Evolutionary conservation across 2,797 vertebrate genomes (phyloP).

Genomic region (Sebastes cheni): DNA sequence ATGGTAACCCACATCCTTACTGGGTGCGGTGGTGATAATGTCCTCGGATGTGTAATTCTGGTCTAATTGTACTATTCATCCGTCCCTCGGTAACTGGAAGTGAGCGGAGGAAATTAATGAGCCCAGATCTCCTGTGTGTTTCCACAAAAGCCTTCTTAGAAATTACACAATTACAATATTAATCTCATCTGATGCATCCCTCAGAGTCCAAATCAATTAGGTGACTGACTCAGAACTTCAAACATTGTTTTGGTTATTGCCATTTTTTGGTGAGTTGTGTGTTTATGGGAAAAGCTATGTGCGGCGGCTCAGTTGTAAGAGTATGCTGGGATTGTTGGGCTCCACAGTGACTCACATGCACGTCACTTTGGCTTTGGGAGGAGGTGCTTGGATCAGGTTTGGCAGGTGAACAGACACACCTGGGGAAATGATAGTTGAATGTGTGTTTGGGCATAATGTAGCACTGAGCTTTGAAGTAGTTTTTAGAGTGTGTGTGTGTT

Average conservation of each 20-base stretch:
- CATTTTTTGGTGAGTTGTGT: neutral
- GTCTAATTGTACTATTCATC: conserved; percentile 36
- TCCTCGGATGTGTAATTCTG: conserved; percentile 19
- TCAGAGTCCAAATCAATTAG: conserved; percentile 32
- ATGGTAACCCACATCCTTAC: conserved; percentile 1
- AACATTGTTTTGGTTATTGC: neutral
- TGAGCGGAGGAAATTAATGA: conserved; percentile 37
- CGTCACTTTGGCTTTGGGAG: conserved; percentile 39
- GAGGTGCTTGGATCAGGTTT: conserved; percentile 79
- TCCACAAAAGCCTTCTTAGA: conserved; percentile 18
- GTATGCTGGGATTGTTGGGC: neutral
- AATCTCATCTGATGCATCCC: conserved; percentile 18
- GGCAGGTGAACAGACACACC: conserved; percentile 71
- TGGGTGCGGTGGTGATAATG: conserved; percentile 2
- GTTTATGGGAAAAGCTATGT: neutral
- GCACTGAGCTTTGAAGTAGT: conserved; percentile 39
- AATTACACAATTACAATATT: conserved; percentile 22
- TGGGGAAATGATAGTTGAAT: conserved; percentile 49
- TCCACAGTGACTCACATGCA: conserved; percentile 30
- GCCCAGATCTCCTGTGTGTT: conserved; percentile 27
- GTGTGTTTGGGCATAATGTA: conserved; percentile 28
- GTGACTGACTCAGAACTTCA: neutral
- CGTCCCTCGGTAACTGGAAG: conserved; percentile 17
- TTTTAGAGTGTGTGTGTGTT: conserved; percentile 46
- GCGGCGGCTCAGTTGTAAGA: neutral